Conservation (phyloP, 2,888 invertebrate species). For the Papilio protenor region DNA sequence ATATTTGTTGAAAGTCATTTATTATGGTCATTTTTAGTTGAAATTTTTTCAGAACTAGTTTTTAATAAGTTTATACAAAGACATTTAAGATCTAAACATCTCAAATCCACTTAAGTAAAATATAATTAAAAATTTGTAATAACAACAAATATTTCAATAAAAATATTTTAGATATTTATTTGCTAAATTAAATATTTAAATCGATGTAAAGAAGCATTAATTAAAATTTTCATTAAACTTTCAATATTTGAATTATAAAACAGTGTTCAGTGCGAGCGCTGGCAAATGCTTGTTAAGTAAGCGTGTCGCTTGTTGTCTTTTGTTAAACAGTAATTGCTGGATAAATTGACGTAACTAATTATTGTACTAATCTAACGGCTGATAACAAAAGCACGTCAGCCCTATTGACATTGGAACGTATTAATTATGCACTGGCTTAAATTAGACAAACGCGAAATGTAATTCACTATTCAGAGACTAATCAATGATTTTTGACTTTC, state of each 20-base stretch:
- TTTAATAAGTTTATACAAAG: no score
- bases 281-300: constrained; percentile 33
- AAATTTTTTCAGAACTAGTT: background rate
- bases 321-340: constrained; percentile 36
- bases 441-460: constrained; percentile 52
- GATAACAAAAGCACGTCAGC: constrained; percentile 49
- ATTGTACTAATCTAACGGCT: constrained; percentile 38
- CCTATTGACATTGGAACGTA: constrained; percentile 52
- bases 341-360: constrained; percentile 43
- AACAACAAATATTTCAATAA: background rate
- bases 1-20: background rate
- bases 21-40: background rate
- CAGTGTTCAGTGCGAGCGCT: background rate
- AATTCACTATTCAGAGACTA: constrained; percentile 39
- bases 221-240: constrained; percentile 22
- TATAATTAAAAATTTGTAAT: background rate
- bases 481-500: constrained; percentile 27
- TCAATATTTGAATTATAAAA: constrained; percentile 16
- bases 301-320: constrained; percentile 35
- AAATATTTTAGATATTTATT: background rate
- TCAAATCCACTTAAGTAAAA: no score
- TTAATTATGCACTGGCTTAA: constrained; percentile 57
- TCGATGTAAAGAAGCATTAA: constrained; percentile 1
- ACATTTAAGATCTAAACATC: no score
- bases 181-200: background rate